A percentile compares a stretch with the other conserved stretches of the same genome.
phyloP scores from a whole-genome alignment of 2,797 vertebrate genomes.

The Rousettus madagascariensis region DNA sequence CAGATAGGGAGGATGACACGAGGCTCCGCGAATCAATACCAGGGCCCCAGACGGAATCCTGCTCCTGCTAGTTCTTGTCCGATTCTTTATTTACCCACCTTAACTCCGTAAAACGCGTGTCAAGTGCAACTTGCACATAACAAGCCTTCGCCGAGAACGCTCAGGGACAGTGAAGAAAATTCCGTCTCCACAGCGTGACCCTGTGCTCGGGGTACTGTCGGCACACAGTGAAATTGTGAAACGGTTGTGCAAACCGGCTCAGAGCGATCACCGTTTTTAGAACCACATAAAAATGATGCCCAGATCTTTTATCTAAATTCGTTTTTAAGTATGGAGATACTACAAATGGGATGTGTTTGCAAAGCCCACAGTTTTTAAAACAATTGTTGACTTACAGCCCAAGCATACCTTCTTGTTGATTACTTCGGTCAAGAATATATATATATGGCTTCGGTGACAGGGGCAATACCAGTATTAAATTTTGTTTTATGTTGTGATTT shows the following conservation, averaged over 20 bases:
- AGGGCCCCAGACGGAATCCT: not conserved
- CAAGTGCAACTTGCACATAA: not conserved
- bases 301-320: not conserved
- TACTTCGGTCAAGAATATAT: slow-evolving; percentile 22
- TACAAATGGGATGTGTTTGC: not conserved
- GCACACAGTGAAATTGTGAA: slow-evolving; percentile 17
- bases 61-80: not conserved
- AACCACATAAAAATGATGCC: not conserved
- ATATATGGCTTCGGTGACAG: slow-evolving; percentile 36
- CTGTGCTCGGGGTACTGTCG: slow-evolving; percentile 16
- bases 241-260: not conserved
- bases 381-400: slow-evolving; percentile 49
- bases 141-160: not conserved
- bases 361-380: not conserved
- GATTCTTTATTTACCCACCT: not conserved
- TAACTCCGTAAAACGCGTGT: not conserved
- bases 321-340: not conserved
- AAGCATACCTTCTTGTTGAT: not conserved
- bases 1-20: not conserved
- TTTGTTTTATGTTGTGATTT: slow-evolving; percentile 75
- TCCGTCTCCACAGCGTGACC: not conserved
- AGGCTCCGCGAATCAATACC: not conserved
- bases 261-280: not conserved
- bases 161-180: slow-evolving; percentile 4
- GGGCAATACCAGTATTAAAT: slow-evolving; percentile 40